These are phyloP conservation scores for Benitochromis conjunctus DNA, from an alignment of 2,113 vertebrate genomes.

Conservation along the genomic window DNA sequence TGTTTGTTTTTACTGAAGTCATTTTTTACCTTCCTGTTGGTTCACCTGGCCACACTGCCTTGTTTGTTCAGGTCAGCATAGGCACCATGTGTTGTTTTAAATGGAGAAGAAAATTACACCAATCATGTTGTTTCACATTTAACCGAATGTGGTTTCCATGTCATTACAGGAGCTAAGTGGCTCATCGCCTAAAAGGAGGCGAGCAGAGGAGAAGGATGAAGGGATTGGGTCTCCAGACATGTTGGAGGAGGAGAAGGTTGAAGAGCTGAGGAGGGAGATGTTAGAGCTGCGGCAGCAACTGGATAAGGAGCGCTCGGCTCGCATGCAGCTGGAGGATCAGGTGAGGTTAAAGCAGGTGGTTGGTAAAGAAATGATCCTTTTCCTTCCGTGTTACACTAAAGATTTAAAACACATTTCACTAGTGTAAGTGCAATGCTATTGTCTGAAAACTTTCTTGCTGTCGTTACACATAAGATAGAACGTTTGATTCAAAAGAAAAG, in stretches of 20 bases:
- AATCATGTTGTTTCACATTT: neutral
- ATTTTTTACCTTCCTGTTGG: neutral
- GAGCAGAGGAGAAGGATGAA: conserved; percentile 95
- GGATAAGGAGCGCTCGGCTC: conserved; percentile 93
- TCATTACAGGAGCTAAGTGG: conserved; percentile 87
- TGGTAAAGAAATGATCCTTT: neutral
- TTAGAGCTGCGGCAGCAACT: conserved; percentile 93
- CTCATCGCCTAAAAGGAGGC: conserved; percentile 93
- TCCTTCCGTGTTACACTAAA: neutral
- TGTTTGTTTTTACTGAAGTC: neutral
- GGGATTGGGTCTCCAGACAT: conserved; percentile 95
- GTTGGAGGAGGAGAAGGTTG: conserved; percentile 95
- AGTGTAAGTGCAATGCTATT: neutral
- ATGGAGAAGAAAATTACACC: neutral
- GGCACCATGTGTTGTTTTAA: neutral
- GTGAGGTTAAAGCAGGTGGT: conserved; percentile 59
- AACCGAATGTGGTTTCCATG: neutral
- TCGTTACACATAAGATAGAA: neutral
- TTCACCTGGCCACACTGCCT: neutral
- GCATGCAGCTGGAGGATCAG: conserved; percentile 98
- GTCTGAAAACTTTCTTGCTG: neutral
- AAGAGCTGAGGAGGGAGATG: conserved; percentile 93
- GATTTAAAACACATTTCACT: neutral
- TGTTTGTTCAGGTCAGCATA: neutral
- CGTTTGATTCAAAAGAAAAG: neutral